phyloP scores from a whole-genome alignment of 2,113 vertebrate species.

The Onychostoma macrolepis region DNA sequence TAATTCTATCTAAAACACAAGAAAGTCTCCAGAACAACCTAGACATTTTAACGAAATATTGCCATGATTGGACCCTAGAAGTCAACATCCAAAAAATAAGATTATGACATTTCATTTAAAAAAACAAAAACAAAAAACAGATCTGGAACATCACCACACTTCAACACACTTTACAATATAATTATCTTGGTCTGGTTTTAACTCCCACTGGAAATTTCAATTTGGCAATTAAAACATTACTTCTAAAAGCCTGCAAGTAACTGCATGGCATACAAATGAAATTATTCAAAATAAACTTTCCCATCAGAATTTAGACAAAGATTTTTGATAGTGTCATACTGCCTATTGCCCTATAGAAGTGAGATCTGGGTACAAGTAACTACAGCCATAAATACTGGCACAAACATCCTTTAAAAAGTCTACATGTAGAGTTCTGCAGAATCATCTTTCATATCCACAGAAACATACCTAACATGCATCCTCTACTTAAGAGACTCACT shows the following conservation, averaged over 20 bases:
- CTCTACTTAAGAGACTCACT: too few species aligned
- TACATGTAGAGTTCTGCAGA: conserved; percentile 3
- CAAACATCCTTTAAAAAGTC: not conserved
- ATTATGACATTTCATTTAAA: too few species aligned
- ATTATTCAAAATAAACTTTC: not conserved
- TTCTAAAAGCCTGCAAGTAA: not conserved
- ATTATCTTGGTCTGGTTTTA: not conserved
- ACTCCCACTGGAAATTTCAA: not conserved
- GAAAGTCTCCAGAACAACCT: too few species aligned
- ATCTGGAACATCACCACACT: too few species aligned
- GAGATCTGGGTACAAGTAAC: not conserved
- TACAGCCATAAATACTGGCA: not conserved
- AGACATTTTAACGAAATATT: too few species aligned
- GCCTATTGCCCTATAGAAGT: not conserved
- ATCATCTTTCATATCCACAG: not conserved
- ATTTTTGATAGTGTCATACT: not conserved
- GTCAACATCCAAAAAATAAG: too few species aligned
- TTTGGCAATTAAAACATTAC: not conserved
- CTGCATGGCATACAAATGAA: not conserved
- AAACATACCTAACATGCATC: not conserved
- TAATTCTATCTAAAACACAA: too few species aligned
- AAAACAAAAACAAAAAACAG: too few species aligned
- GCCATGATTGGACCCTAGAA: too few species aligned
- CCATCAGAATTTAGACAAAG: not conserved
- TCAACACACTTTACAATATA: not conserved